These are phyloP conservation scores for Microtus richardsoni DNA, from an alignment of 2,113 vertebrate genomes.

Conservation along the genomic window DNA sequence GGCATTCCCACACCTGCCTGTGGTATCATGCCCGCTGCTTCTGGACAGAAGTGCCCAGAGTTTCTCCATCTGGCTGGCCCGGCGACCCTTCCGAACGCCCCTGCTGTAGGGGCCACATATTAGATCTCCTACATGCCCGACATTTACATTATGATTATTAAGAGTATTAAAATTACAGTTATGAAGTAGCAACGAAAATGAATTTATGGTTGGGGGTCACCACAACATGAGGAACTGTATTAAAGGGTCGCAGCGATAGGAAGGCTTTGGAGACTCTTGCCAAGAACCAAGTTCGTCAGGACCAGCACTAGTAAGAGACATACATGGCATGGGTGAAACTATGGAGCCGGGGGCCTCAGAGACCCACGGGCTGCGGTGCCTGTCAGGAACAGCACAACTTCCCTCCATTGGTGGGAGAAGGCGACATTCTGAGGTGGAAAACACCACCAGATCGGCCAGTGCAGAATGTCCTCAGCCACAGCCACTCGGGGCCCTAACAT, in stretches of 20 bases:
- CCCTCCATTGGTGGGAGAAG: neutral
- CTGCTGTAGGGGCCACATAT: neutral
- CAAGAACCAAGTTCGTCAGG: neutral
- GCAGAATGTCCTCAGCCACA: constrained; percentile 58
- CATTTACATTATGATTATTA: neutral
- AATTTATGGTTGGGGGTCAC: neutral
- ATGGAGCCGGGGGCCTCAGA: neutral
- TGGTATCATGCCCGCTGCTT: neutral
- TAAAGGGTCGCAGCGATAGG: neutral
- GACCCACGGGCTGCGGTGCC: neutral
- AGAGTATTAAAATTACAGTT: neutral
- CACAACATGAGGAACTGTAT: neutral
- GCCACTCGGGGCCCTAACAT: neutral
- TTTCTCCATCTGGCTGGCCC: neutral
- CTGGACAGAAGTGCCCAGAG: neutral
- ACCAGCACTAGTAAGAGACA: neutral
- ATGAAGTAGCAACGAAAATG: neutral
- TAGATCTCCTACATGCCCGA: too few species aligned
- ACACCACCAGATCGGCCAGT: neutral
- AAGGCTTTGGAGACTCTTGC: constrained; percentile 46
- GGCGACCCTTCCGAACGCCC: neutral
- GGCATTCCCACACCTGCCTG: too few species aligned
- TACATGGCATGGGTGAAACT: neutral
- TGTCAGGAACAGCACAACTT: neutral
- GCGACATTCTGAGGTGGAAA: neutral